Base-by-base conservation (phyloP, 2,113 vertebrate genomes). In the Paedocypris sp. region DNA sequence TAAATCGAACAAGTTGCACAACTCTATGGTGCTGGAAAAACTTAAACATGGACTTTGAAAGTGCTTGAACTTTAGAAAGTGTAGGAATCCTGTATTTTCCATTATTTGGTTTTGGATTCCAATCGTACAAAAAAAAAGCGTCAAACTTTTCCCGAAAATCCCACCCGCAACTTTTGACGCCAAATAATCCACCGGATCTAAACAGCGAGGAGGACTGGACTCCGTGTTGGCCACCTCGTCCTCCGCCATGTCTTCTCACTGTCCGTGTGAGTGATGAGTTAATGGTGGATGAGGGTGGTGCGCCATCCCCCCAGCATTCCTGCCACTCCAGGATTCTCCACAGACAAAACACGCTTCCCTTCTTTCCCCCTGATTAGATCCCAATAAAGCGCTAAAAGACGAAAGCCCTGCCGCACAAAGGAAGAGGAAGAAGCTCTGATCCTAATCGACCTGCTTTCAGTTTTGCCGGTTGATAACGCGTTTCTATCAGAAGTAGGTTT, bases 301-400 rank as follows among this genome's bases (percentile, higher is more conserved):
- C 51, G 60, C 68, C 60, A 35, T 46, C 64, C 46, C 43, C 5
- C 51, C 53, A 61, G 67, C 33, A 32, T 68, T 54, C 49, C 68
- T 43, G 38, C 57, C 67, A 64, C 70, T 64, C 62, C 67, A 59
- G 76, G 77, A 70, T 69, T 38, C 68, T 68, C 52, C 60, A 66
- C 60, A 76, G 75, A 80, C 75, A 80, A 80, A 79, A 77, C 77
- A 73, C 20, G 46, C 48, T 61, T 50, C 57, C 67, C 64, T 64
- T 8, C 73, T 61, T 78, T 81, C 72, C 78, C 75, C 73, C 47
- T 38, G 67, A 83, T 82, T 79, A 80, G 48, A 80, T 77, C 72
- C 66, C 51, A 78, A 80, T 76, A 68, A 75, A 75, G 70, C 22
- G 39, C 38, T 61, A 71, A 66, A 63, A 75, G 74, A 73, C 39